These are phyloP conservation scores for Penaeus indicus DNA, from an alignment of 1,140 invertebrate genomes.

Conservation along the genomic window DNA sequence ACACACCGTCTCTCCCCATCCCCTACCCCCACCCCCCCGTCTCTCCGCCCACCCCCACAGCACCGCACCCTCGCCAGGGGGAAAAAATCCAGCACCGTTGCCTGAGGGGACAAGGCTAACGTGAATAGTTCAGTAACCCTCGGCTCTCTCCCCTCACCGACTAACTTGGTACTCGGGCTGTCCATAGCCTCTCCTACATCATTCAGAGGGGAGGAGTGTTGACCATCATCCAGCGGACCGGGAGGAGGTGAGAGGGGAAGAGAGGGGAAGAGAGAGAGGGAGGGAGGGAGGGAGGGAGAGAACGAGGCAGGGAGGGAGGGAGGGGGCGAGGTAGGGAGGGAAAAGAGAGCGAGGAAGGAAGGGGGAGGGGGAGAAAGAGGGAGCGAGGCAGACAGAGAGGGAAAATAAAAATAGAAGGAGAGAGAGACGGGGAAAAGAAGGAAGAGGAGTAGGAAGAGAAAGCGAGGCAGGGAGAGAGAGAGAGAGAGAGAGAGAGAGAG, in stretches of 20 bases:
- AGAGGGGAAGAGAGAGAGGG: not conserved
- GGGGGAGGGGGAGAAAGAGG: not conserved
- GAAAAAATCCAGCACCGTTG: too few relatives aligned
- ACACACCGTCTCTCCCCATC: too few relatives aligned
- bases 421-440: not conserved
- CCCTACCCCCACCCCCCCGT: too few relatives aligned
- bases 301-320: not conserved
- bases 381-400: not conserved
- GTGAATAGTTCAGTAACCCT: not conserved
- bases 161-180: constrained; percentile 62
- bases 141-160: constrained; percentile 44
- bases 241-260: not conserved
- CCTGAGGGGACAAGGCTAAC: too few relatives aligned
- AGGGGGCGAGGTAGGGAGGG: not conserved
- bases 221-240: constrained; percentile 38
- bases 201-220: constrained; percentile 51
- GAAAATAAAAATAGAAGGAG: not conserved
- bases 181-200: constrained; percentile 58
- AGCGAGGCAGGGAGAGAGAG: not conserved
- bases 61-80: too few relatives aligned
- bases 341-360: not conserved
- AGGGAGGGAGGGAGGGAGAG: too few relatives aligned
- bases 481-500: not conserved
- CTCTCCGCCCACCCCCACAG: too few relatives aligned
- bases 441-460: not conserved